Evolutionary conservation across 2,888 invertebrate species (phyloP), one percentile per base, ranked within the genome.

Genomic region (Parnassius orleans): DNA sequence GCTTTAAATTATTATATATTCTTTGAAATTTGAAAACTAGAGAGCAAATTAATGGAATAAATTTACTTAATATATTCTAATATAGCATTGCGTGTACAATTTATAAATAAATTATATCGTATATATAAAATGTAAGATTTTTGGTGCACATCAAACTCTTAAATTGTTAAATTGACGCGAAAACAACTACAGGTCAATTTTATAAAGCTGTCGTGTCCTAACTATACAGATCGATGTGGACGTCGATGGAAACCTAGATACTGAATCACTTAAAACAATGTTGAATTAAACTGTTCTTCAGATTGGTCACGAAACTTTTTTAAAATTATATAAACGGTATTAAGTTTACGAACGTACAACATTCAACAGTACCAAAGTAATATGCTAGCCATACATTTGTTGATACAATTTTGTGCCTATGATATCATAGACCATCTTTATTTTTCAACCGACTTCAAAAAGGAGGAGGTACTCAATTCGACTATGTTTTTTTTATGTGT

Each of bases 151-250:
- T 68, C 64, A 69, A 73, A 74, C 80, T 83, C 83, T 82, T 79
- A 81, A 84, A 75, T 79, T 82, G 78, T 81, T 78, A 75, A 80
- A 83, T 79, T 80, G 74, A 76, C 77, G 72, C 72, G 77, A 71
- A 72, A 71, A 66, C 65, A 70, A 78, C 81, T 77, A 77, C 77
- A 77, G 75, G 77, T 79, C 73, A 72, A 79, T 79, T 79, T 71
- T 73, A 75, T 68, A 67, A 73, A 81, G 73, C 81, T 81, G 82
- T 81, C 81, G 69, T 72, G 69, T 57, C 69, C 69, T 83, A 83
- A 85, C 81, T 82, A 84, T 84, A 81, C 63, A 69, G 72, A 79
- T 80, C 75, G 76, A 76, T 77, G 70, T 65, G 55, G 65, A 66
- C 65, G 65, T 47, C 65, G 68, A 68, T 68, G 62, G 69, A 62